Evolutionary conservation across 1,140 invertebrate species (phyloP).

Genomic region (Brachionus rubens): DNA sequence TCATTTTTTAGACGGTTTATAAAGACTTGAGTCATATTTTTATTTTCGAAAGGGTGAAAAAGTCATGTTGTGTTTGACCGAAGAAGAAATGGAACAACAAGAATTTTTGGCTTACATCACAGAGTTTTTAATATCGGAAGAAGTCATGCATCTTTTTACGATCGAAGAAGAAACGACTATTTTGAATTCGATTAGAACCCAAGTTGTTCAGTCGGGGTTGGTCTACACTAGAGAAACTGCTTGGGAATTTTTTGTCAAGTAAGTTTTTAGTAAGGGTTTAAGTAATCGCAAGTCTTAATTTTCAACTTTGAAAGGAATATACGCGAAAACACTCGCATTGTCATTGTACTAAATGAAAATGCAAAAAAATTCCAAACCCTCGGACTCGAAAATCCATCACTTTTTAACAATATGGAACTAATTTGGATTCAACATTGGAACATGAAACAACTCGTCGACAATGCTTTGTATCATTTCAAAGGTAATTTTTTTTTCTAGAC

Average conservation of each 20-base stretch:
- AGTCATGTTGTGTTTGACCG: conserved; percentile 55
- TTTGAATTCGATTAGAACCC: conserved; percentile 60
- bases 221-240: conserved; percentile 59
- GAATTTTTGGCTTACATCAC: conserved; percentile 57
- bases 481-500: conserved; percentile 48
- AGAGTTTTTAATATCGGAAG: conserved; percentile 58
- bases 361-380: conserved; percentile 54
- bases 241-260: conserved; percentile 61
- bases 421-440: conserved; percentile 59
- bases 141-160: conserved; percentile 57
- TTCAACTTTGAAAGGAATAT: conserved; percentile 57
- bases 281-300: too few relatives aligned
- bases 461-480: conserved; percentile 56
- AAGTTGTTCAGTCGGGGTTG: conserved; percentile 58
- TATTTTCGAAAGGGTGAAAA: conserved; percentile 55
- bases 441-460: conserved; percentile 54
- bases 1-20: neutral
- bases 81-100: conserved; percentile 57
- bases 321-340: conserved; percentile 57
- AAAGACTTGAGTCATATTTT: neutral
- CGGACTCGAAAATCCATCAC: conserved; percentile 55
- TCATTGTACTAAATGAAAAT: conserved; percentile 53
- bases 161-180: conserved; percentile 60
- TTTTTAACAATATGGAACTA: conserved; percentile 58
- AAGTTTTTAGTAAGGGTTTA: neutral